Conservation (phyloP, 2,113 vertebrate genomes). For the Chloebia gouldiae region DNA sequence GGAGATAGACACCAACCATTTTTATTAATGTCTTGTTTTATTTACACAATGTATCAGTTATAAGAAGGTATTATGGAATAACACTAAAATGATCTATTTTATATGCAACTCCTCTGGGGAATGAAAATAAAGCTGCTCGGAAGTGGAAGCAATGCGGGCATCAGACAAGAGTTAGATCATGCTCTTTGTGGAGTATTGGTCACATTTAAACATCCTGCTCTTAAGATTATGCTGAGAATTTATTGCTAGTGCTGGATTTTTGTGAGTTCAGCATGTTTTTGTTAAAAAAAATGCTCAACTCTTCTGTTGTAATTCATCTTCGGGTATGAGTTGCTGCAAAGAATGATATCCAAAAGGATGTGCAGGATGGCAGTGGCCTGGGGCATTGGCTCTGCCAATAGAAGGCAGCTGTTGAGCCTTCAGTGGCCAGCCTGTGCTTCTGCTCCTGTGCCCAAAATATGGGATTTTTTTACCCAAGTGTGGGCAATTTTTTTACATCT, state of each 20-base stretch:
- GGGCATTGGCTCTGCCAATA: neutral
- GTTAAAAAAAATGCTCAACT: conserved; percentile 9
- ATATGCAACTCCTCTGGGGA: conserved; percentile 20
- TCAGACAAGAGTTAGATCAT: conserved; percentile 4
- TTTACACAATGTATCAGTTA: conserved; percentile 31
- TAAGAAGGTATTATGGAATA: conserved; percentile 15
- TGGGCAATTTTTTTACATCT: neutral
- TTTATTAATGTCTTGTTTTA: conserved; percentile 45
- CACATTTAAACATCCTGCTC: conserved; percentile 8
- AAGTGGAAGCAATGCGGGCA: neutral
- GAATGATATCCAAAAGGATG: neutral
- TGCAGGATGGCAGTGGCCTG: neutral
- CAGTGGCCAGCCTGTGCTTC: neutral
- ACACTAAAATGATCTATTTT: conserved; percentile 34
- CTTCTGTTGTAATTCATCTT: conserved; percentile 6
- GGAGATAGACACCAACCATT: neutral
- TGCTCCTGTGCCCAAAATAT: neutral
- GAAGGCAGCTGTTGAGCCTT: neutral
- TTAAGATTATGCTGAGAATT: conserved; percentile 22
- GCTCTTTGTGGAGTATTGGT: neutral
- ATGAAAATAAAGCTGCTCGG: conserved; percentile 34
- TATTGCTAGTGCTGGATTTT: neutral
- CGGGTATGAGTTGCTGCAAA: neutral
- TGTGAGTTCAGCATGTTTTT: conserved; percentile 36
- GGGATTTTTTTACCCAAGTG: neutral